phyloP scores from a whole-genome alignment of 2,797 vertebrate genomes.

The Coregonus sp. region DNA sequence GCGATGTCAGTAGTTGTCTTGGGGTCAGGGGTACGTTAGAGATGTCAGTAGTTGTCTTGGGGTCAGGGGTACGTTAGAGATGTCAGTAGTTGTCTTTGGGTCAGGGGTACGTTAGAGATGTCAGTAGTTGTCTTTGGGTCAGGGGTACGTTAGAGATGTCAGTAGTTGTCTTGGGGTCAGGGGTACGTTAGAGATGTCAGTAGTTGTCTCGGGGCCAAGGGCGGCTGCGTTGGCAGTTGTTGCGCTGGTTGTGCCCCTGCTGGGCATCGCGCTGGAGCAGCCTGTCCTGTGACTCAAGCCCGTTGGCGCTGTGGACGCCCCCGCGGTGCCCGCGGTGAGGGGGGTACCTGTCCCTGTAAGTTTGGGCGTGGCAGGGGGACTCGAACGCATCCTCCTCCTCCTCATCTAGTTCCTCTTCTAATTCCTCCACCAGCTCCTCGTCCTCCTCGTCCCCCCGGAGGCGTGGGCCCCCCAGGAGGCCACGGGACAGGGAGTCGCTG shows the following conservation, averaged over 20 bases:
- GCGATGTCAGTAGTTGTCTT: constrained; percentile 88
- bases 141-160: constrained; percentile 71
- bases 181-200: constrained; percentile 71
- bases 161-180: constrained; percentile 94
- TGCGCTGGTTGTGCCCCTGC: constrained; percentile 87
- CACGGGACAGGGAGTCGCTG: constrained; percentile 86
- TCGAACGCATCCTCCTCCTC: constrained; percentile 70
- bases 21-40: constrained; percentile 79
- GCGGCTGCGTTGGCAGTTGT: constrained; percentile 90
- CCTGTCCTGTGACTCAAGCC: constrained; percentile 86
- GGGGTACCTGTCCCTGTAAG: constrained; percentile 90
- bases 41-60: constrained; percentile 89
- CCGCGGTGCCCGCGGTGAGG: constrained; percentile 83
- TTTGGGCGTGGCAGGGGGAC: constrained; percentile 72
- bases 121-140: constrained; percentile 74
- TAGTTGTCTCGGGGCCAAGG: constrained; percentile 95
- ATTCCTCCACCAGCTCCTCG: constrained; percentile 48
- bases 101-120: constrained; percentile 73
- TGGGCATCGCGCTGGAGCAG: constrained; percentile 85
- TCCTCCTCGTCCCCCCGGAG: constrained; percentile 82
- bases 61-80: constrained; percentile 77
- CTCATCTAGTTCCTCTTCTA: constrained; percentile 63
- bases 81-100: constrained; percentile 91
- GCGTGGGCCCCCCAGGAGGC: constrained; percentile 81
- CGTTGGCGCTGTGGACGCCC: constrained; percentile 83